phyloP scores from a whole-genome alignment of 2,797 vertebrate genomes.

The Poecilia picta region DNA sequence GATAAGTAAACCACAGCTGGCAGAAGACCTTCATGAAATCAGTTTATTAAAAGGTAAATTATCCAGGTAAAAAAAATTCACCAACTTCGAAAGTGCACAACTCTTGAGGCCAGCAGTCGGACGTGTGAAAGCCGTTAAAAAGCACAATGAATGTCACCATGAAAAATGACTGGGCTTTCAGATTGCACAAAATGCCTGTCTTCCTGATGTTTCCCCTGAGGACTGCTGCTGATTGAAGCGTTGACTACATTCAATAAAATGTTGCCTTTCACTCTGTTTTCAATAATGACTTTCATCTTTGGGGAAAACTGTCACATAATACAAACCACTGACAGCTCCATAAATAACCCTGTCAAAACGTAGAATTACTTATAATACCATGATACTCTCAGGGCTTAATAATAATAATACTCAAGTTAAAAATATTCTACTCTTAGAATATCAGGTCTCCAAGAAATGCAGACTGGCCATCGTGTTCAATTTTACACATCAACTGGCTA shows the following conservation, averaged over 20 bases:
- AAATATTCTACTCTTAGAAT: neutral
- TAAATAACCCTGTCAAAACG: constrained; percentile 10
- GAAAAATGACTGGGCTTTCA: neutral
- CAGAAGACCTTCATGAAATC: neutral
- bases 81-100: neutral
- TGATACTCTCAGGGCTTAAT: neutral
- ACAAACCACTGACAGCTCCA: neutral
- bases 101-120: neutral
- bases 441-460: constrained; percentile 6
- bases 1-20: neutral
- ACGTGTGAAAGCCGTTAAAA: neutral
- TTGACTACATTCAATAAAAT: constrained; percentile 25
- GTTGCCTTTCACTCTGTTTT: constrained; percentile 18
- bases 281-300: constrained; percentile 19
- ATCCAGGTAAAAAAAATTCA: constrained; percentile 1
- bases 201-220: constrained; percentile 19
- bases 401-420: neutral
- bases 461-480: neutral
- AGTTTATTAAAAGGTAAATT: constrained; percentile 4
- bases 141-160: neutral
- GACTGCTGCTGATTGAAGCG: constrained; percentile 17
- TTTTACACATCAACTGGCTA: neutral
- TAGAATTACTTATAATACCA: neutral
- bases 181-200: constrained; percentile 6
- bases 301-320: constrained; percentile 2